These are phyloP conservation scores for Carposina sasakii DNA, from an alignment of 1,140 invertebrate species.

Conservation along the genomic window DNA sequence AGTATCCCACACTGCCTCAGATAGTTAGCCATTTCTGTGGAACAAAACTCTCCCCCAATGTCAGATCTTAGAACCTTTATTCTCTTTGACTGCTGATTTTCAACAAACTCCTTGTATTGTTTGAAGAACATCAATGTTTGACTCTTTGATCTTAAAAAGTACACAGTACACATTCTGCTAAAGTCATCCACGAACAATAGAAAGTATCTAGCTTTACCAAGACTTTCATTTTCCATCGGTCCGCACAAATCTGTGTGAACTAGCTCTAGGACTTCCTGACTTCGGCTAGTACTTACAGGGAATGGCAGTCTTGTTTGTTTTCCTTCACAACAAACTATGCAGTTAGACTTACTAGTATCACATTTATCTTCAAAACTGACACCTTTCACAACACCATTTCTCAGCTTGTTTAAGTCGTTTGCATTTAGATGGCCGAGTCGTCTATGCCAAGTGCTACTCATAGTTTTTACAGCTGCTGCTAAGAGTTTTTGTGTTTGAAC, in stretches of 20 bases:
- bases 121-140: slow-evolving; percentile 30
- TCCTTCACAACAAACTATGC: slow-evolving; percentile 30
- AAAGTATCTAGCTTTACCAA: slow-evolving; percentile 41
- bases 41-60: slow-evolving; percentile 47
- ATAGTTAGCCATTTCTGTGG: slow-evolving; percentile 25
- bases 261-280: slow-evolving; percentile 20
- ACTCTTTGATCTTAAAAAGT: slow-evolving; percentile 44
- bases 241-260: slow-evolving; percentile 55
- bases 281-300: slow-evolving; percentile 9
- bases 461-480: background rate
- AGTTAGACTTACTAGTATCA: slow-evolving; percentile 7
- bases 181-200: slow-evolving; percentile 47
- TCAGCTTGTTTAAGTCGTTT: slow-evolving; percentile 17
- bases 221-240: slow-evolving; percentile 41
- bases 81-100: slow-evolving; percentile 38
- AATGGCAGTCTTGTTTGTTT: slow-evolving; percentile 29
- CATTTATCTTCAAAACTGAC: slow-evolving; percentile 6
- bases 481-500: background rate
- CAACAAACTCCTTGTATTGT: slow-evolving; percentile 37
- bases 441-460: slow-evolving; percentile 11
- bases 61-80: slow-evolving; percentile 40
- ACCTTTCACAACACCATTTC: slow-evolving; percentile 19
- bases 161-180: slow-evolving; percentile 37
- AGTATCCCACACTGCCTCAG: slow-evolving; percentile 30
- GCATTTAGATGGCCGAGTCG: slow-evolving; percentile 18